phyloP scores from a whole-genome alignment of 2,113 vertebrate genomes.

The Takifugu bimaculatus region DNA sequence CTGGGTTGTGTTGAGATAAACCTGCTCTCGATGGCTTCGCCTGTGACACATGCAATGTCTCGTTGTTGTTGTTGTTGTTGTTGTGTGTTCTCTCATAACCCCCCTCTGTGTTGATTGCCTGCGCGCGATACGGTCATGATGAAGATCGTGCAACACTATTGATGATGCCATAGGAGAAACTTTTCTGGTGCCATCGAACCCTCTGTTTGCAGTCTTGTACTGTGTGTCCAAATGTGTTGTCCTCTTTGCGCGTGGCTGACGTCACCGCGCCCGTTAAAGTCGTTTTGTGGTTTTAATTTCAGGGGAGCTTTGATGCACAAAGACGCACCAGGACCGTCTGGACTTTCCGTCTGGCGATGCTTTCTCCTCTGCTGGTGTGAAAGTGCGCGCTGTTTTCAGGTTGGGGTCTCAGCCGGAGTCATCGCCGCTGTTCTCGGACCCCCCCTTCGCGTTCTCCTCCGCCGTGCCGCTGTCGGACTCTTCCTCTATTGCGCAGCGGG shows the following conservation, averaged over 20 bases:
- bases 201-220: not conserved
- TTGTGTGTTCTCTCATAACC: not conserved
- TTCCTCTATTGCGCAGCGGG: slow-evolving; percentile 87
- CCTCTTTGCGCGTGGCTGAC: too few relatives aligned
- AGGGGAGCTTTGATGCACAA: too few relatives aligned
- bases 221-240: not conserved
- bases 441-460: slow-evolving; percentile 60
- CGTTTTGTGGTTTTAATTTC: too few relatives aligned
- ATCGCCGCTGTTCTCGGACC: slow-evolving; percentile 71
- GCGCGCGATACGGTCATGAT: too few relatives aligned
- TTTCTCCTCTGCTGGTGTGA: not conserved
- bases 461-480: slow-evolving; percentile 79
- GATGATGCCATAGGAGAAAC: not conserved
- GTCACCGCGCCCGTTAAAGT: too few relatives aligned
- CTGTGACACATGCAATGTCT: too few relatives aligned
- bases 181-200: not conserved
- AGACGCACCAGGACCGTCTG: not conserved
- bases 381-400: not conserved
- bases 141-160: too few relatives aligned
- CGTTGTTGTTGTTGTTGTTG: not conserved
- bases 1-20: not conserved
- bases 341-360: slow-evolving; percentile 1
- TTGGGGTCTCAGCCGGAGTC: slow-evolving; percentile 74
- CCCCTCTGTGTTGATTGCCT: too few relatives aligned
- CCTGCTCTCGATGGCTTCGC: too few relatives aligned